These are phyloP conservation scores for Acropora yongei DNA, from an alignment of 64 coral and sea anemone genomes.

Conservation along the genomic window DNA sequence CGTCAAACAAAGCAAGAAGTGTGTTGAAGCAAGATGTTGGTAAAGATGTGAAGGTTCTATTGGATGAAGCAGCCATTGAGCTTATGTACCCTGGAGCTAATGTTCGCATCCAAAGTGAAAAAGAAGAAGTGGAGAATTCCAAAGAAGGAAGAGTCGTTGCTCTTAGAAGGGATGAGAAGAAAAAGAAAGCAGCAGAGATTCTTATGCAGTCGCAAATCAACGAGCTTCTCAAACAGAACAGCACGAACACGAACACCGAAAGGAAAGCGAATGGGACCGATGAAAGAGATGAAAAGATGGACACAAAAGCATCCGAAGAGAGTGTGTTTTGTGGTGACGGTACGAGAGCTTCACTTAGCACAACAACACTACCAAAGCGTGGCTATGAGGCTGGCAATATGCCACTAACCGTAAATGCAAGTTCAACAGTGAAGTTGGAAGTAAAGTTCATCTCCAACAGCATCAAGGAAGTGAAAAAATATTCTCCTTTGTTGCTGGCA, in stretches of 20 bases:
- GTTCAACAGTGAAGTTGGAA: not conserved
- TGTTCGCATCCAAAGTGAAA: not conserved
- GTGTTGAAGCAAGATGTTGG: not conserved
- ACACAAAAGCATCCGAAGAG: not conserved
- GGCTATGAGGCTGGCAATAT: not conserved
- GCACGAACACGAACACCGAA: not conserved
- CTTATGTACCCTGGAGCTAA: not conserved
- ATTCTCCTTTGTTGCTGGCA: not conserved
- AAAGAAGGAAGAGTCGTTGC: not conserved
- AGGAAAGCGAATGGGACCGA: not conserved
- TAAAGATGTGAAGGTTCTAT: not conserved
- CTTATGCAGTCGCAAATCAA: not conserved
- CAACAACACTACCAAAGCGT: too few relatives aligned
- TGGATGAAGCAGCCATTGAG: not conserved
- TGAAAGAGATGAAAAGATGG: not conserved
- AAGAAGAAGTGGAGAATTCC: not conserved
- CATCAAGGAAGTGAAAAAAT: constrained; percentile 9
- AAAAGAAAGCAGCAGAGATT: not conserved
- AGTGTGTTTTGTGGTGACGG: not conserved
- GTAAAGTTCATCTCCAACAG: not conserved
- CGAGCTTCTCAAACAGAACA: constrained; percentile 16
- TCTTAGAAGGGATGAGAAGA: not conserved
- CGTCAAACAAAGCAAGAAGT: not conserved
- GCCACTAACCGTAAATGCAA: not conserved
- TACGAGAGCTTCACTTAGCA: too few relatives aligned